Evolutionary conservation across 2,888 invertebrate species (phyloP), one percentile per base, ranked within the genome.

Genomic region (Microplitis manilae): DNA sequence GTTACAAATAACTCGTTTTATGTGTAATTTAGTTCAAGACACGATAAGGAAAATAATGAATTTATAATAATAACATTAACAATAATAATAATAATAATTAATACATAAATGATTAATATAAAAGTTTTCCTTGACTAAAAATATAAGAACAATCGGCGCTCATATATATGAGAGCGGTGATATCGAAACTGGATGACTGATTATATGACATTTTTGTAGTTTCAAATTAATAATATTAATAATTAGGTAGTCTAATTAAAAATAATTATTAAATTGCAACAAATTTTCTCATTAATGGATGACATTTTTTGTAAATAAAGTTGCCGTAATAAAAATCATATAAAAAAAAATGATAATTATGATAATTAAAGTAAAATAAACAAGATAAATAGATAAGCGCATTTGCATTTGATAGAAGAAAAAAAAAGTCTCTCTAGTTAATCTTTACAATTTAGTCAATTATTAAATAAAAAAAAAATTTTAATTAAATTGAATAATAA

Each of bases 371-470:
- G 73, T 73, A 76, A 73, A 70, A 78, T 64, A 68, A 69, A 20
- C 1, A 20, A 30, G 4, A 30, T 30, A 30, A 30, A 30, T 15
- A 72, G 40, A 72, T 59, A 68, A 60, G 81, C 81, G 82, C 78
- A 80, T 72, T 77, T 77, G 82, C 81, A 84, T 83, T 84, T 84
- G 69, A 72, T 79, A 73, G 73, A 67, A 50, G 73, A 68, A 69
- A 69, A 68, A 81, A 81, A 82, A 83, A 81, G 83, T 84, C 81
- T 80, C 82, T 85, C 79, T 86, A 86, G 86, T 77, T 80, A 84
- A 81, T 80, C 77, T 81, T 85, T 84, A 84, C 85, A 84, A 85
- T 86, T 86, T 87, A 87, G 87, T 87, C 87, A 87, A 87, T 87
- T 87, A 87, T 84, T 82, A 79, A 83, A 84, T 84, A 75, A 80